Percentiles rank a stretch among this genome's conserved stretches.
These are phyloP conservation scores for Gymnosoma rotundatum DNA, from an alignment of 2,888 invertebrate species.

Conservation along the genomic window DNA sequence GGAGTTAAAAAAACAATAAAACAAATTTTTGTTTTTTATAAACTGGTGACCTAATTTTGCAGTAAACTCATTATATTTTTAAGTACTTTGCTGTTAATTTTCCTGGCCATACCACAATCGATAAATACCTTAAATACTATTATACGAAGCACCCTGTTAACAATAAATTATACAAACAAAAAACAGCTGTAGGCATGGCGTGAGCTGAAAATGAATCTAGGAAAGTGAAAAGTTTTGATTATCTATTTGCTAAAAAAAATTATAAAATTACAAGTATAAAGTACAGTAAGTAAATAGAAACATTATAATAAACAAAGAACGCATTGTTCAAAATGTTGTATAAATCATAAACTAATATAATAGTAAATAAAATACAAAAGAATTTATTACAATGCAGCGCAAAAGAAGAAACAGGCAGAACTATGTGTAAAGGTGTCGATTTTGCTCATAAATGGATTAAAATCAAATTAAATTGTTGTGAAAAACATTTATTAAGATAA, in stretches of 20 bases:
- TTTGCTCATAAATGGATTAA: constrained; percentile 15
- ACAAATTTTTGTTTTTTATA: too few species aligned
- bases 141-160: constrained; percentile 27
- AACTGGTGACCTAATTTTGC: too few species aligned
- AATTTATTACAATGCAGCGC: constrained; percentile 50
- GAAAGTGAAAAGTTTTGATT: constrained; percentile 41
- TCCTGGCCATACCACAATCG: not conserved
- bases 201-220: constrained; percentile 6
- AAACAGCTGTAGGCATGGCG: constrained; percentile 42
- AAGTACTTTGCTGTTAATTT: not conserved
- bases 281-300: constrained; percentile 31
- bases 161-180: constrained; percentile 36
- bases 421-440: constrained; percentile 1
- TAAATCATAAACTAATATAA: not conserved
- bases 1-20: too few species aligned
- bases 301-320: constrained; percentile 25
- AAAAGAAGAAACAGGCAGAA: constrained; percentile 54
- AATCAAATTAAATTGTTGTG: not conserved
- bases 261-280: constrained; percentile 38
- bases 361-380: not conserved
- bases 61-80: too few species aligned
- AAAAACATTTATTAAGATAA: not conserved
- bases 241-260: constrained; percentile 39
- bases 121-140: not conserved
- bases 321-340: not conserved